Base-by-base conservation (phyloP, 1,140 invertebrate species). In the Panagrolaimus sp. region DNA sequence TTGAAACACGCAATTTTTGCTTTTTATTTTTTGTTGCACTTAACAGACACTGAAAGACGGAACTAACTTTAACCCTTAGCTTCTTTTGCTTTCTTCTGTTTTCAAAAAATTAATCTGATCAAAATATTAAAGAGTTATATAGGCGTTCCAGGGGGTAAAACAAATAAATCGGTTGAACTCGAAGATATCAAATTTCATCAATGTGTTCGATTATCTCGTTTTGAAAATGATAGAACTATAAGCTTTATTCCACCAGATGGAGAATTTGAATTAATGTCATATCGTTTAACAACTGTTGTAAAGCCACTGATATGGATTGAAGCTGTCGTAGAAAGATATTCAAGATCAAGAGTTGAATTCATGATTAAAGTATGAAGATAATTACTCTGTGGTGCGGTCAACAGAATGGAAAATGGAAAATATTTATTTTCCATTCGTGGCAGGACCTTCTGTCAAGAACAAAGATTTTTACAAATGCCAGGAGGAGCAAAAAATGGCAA, bases 151-250 rank as follows among this genome's bases (percentile, higher is more conserved):
- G 85, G 86, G 70, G 95, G 94, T 0, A 98, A 98, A 85, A 57
- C 51, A 5, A 96, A 92, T 23, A 98, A 98, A 84, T 96, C 93
- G 20, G 96, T 99, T 0, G 96, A 99, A 84, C 84, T 99, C 45
- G 96, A 99, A 85, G 96, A 99, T 86, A 93, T 98, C 0, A 99
- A 99, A 84, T 99, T 99, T 82, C 96, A 99, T 85, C 96, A 99
- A 82, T 99, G 96, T 85, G 96, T 99, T 0, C 87, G 96, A 72
- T 84, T 99, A 62, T 98, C 96, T 0, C 86, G 89, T 62, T 99
- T 99, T 86, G 96, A 99, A 83, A 98, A 98, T 83, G 96, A 99
- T 82, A 88, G 96, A 46, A 81, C 78, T 2, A 80, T 80, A 38
- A 80, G 78, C n/a, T 80, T 80, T 48, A 81, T 81, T 71, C 96